Evolutionary conservation across 2,113 vertebrate genomes (phyloP).

Genomic region (Mixornis gularis): DNA sequence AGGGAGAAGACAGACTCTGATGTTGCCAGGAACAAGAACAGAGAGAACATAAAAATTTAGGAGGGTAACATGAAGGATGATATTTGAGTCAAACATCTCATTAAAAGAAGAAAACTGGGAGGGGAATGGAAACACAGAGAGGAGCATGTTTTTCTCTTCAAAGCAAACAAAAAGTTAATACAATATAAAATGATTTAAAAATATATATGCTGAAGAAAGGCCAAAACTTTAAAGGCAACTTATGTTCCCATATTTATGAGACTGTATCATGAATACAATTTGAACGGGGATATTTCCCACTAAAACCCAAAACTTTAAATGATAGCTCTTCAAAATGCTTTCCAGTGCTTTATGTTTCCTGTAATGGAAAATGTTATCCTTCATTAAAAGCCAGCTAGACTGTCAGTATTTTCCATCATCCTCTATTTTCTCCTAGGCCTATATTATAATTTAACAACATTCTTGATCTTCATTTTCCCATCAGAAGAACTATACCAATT

Average conservation of each 20-base stretch:
- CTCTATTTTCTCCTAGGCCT: not conserved
- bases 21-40: not conserved
- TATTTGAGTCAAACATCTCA: slow-evolving; percentile 4
- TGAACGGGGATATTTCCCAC: slow-evolving; percentile 9
- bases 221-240: slow-evolving; percentile 16
- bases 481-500: not conserved
- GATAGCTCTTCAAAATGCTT: slow-evolving; percentile 39
- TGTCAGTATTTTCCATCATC: slow-evolving; percentile 14
- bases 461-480: slow-evolving; percentile 28
- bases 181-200: not conserved
- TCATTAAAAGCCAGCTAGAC: not conserved
- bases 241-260: slow-evolving; percentile 28
- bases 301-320: slow-evolving; percentile 41
- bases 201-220: not conserved
- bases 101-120: not conserved
- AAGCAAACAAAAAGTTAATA: slow-evolving; percentile 17
- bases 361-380: slow-evolving; percentile 51
- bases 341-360: slow-evolving; percentile 20
- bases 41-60: not conserved
- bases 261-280: slow-evolving; percentile 15
- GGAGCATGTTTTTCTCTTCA: not conserved
- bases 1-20: not conserved
- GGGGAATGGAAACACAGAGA: not conserved
- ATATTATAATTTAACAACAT: slow-evolving; percentile 39
- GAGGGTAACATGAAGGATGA: not conserved